These are phyloP conservation scores for Saccostrea echinata DNA, from an alignment of 1,140 invertebrate species.

Conservation along the genomic window DNA sequence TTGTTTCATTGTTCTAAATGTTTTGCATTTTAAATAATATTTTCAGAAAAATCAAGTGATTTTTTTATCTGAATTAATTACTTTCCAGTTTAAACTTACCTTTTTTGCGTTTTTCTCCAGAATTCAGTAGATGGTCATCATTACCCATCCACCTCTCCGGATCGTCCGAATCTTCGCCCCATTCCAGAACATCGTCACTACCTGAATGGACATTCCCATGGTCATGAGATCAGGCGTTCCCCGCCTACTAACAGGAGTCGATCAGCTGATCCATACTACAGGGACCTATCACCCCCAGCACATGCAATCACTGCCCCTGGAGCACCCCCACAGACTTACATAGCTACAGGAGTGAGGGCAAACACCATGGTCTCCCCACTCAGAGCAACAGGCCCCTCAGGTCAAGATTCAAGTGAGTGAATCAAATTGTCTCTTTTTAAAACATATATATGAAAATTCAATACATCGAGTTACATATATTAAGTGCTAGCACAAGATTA, in stretches of 20 bases:
- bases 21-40: too few relatives aligned
- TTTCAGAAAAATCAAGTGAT: too few relatives aligned
- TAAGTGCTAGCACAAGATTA: too few relatives aligned
- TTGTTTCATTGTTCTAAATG: too few relatives aligned
- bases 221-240: constrained; percentile 53
- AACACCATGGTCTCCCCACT: constrained; percentile 64
- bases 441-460: too few relatives aligned
- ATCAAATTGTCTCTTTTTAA: too few relatives aligned
- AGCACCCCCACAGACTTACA: constrained; percentile 63
- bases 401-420: constrained; percentile 59
- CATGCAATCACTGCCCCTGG: constrained; percentile 56
- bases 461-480: too few relatives aligned
- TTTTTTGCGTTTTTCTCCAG: not conserved
- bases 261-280: constrained; percentile 51
- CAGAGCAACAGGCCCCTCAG: constrained; percentile 65
- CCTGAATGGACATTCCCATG: constrained; percentile 60
- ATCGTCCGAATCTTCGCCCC: constrained; percentile 69
- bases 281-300: constrained; percentile 62
- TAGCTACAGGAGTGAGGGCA: constrained; percentile 69
- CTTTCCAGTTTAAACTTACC: not conserved
- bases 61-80: too few relatives aligned
- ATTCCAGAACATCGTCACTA: constrained; percentile 75
- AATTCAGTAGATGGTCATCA: not conserved
- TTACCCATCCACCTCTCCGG: constrained; percentile 62
- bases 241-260: constrained; percentile 56